phyloP scores from a whole-genome alignment of 2,888 invertebrate genomes.

The Cryptocephalus primarius region DNA sequence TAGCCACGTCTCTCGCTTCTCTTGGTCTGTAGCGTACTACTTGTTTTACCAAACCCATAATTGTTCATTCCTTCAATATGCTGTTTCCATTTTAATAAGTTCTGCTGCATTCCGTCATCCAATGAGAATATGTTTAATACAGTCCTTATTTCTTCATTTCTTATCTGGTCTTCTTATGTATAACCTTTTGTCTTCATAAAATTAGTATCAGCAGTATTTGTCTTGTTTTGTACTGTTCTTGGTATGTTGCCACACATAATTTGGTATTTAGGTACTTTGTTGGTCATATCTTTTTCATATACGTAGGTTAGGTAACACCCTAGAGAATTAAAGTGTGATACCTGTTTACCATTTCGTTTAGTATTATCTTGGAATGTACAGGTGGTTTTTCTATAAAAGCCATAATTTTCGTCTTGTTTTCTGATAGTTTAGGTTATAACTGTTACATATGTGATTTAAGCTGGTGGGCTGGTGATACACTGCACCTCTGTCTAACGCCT shows the following conservation, averaged over 20 bases:
- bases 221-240: not conserved
- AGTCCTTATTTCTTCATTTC: too few species aligned
- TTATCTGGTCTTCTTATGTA: too few species aligned
- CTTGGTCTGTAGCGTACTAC: too few species aligned
- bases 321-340: not conserved
- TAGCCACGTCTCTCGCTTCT: too few species aligned
- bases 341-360: not conserved
- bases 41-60: too few species aligned
- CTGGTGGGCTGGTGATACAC: not conserved
- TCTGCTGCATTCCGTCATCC: not conserved
- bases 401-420: not conserved
- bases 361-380: not conserved
- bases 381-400: not conserved
- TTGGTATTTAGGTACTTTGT: not conserved
- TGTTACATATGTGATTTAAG: not conserved
- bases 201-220: not conserved
- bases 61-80: too few species aligned
- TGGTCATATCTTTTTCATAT: not conserved
- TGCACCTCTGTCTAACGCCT: too few species aligned
- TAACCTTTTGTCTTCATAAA: too few species aligned
- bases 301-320: not conserved
- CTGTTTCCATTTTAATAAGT: not conserved
- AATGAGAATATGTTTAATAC: not conserved
- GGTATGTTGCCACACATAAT: not conserved
- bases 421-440: not conserved